These are phyloP conservation scores for Euwallacea similis DNA, from an alignment of 1,140 invertebrate species.

Conservation along the genomic window DNA sequence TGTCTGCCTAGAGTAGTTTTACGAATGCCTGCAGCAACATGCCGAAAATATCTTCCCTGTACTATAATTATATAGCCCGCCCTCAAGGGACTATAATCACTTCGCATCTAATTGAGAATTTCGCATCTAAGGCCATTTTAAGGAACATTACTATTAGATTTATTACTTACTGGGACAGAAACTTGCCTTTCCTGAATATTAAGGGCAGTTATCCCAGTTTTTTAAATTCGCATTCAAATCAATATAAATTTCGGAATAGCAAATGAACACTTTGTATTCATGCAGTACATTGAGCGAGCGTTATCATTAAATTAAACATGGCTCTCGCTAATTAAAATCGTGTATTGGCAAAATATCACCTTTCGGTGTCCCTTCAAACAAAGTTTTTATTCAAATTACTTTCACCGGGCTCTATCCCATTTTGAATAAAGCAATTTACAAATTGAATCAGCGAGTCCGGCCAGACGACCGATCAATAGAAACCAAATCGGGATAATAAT, in stretches of 20 bases:
- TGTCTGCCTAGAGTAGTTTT: no score
- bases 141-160: no score
- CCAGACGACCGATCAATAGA: conserved; percentile 35
- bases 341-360: not conserved
- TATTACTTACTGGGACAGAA: no score
- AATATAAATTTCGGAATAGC: no score
- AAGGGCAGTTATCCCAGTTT: no score
- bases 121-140: no score
- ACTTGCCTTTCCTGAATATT: no score
- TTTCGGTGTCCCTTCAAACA: not conserved
- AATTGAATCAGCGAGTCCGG: conserved; percentile 31
- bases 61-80: no score
- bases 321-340: conserved; percentile 1
- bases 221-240: not conserved
- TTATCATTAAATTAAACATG: conserved; percentile 5
- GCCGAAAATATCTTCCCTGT: no score
- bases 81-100: no score
- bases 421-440: conserved; percentile 35
- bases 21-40: no score
- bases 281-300: not conserved
- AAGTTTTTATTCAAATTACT: conserved; percentile 34
- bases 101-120: no score
- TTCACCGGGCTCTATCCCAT: conserved; percentile 6
- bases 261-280: not conserved
- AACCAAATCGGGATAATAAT: conserved; percentile 39